Base-by-base conservation (phyloP, 2,113 vertebrate species). In the Equus quagga region DNA sequence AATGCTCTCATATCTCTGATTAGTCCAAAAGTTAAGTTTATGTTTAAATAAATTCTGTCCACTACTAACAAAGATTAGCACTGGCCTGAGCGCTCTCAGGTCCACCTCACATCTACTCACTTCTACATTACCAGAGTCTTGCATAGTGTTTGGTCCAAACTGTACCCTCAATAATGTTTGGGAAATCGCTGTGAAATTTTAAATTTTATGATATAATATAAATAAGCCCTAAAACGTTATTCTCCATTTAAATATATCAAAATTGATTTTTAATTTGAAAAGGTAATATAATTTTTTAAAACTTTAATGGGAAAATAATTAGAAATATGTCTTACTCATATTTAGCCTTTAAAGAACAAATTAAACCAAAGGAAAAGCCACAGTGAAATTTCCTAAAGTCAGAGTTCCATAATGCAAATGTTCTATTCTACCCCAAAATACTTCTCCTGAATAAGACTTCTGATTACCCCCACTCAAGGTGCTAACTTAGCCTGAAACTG, bases 271-370 rank as follows among this genome's bases (percentile, higher is more conserved):
- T 56, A 65, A 65, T 73, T 80, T 54, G 33, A 75, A 91, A 92
- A 92, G n/a, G 3, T 33, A 75, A 80, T 69, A 49, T 41, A 41
- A 78, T 95, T 91, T 88, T 60, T 36, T 82, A 83, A 93, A 10
- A 51, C 26, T 91, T 83, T 12, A 81, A n/a, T 28, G 72, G 79
- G 84, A 85, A 87, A 96, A 80, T 26, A 69, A 76, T 81, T 81
- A 64, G 10, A 88, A 89, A 44, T 64, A 60, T 49, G 7, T n/a
- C 5, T 91, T 64, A 70, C 31, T 89, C 41, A 86, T 51, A 78
- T 64, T 81, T 76, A 56, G 24, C 49, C 21, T 76, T 83, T 89
- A 91, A 85, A 76, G 44, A 72, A 96, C 8, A 83, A 54, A 31
- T 80, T 62, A 94, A 94, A 69, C 28, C 51, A 80, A n/a, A 67